phyloP scores from a whole-genome alignment of 2,888 invertebrate species.

The Punctoribates punctum region DNA sequence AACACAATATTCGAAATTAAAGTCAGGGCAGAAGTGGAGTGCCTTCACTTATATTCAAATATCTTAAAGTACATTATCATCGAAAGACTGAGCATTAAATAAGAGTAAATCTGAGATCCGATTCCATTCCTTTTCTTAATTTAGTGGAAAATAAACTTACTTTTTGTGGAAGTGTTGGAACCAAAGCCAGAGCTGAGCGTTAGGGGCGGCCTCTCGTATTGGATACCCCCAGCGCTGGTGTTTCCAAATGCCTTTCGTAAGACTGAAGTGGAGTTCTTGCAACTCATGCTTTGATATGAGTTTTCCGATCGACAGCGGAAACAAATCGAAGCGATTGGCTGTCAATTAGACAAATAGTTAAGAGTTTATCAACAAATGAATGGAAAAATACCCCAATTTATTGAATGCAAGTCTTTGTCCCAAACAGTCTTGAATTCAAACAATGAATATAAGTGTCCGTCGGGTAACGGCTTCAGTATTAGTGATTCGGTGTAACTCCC shows the following conservation, averaged over 20 bases:
- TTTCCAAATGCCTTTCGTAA: slow-evolving; percentile 92
- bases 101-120: too few species aligned
- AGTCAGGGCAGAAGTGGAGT: too few species aligned
- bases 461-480: slow-evolving; percentile 74
- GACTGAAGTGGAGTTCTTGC: slow-evolving; percentile 81
- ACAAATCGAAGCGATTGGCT: slow-evolving; percentile 79
- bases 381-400: slow-evolving; percentile 38
- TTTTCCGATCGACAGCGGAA: slow-evolving; percentile 84
- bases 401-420: slow-evolving; percentile 30
- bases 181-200: slow-evolving; percentile 92
- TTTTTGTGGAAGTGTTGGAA: slow-evolving; percentile 60
- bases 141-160: neutral
- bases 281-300: slow-evolving; percentile 74
- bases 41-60: too few species aligned
- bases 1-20: too few species aligned
- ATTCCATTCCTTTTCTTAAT: too few species aligned
- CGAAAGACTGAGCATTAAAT: too few species aligned
- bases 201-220: slow-evolving; percentile 79
- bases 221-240: slow-evolving; percentile 94
- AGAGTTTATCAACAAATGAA: neutral
- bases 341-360: slow-evolving; percentile 50
- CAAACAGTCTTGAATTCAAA: slow-evolving; percentile 67
- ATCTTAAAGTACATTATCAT: too few species aligned
- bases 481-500: slow-evolving; percentile 66
- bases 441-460: slow-evolving; percentile 78